These are phyloP conservation scores for Diuraphis noxia DNA, from an alignment of 1,140 invertebrate species.

Conservation along the genomic window DNA sequence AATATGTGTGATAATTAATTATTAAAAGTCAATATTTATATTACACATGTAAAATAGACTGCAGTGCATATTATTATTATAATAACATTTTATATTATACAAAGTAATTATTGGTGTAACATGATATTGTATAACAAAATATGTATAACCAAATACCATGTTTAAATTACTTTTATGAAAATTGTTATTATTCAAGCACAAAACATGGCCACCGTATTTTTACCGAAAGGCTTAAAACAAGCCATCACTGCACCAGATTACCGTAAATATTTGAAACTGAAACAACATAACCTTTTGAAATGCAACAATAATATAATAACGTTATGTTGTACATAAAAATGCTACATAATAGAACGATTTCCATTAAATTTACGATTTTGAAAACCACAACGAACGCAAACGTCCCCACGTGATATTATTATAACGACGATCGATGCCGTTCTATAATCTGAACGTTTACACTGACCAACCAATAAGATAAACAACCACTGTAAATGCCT, in stretches of 20 bases:
- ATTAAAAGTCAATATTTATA: not conserved
- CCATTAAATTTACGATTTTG: not conserved
- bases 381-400: not conserved
- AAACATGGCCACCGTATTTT: not conserved
- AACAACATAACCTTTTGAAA: not conserved
- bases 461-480: not conserved
- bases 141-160: not conserved
- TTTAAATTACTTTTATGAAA: not conserved
- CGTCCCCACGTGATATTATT: not conserved
- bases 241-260: not conserved
- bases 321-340: not conserved
- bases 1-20: too few species aligned
- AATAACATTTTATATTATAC: not conserved
- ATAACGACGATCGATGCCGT: not conserved
- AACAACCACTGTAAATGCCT: not conserved
- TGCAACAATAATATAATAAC: not conserved
- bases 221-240: not conserved
- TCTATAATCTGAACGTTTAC: not conserved
- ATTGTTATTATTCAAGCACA: not conserved
- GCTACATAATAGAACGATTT: not conserved
- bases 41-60: not conserved
- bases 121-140: not conserved
- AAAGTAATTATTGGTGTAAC: not conserved
- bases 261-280: not conserved
- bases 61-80: not conserved